phyloP scores from a whole-genome alignment of 2,888 invertebrate species.

The Augiades crinisus region DNA sequence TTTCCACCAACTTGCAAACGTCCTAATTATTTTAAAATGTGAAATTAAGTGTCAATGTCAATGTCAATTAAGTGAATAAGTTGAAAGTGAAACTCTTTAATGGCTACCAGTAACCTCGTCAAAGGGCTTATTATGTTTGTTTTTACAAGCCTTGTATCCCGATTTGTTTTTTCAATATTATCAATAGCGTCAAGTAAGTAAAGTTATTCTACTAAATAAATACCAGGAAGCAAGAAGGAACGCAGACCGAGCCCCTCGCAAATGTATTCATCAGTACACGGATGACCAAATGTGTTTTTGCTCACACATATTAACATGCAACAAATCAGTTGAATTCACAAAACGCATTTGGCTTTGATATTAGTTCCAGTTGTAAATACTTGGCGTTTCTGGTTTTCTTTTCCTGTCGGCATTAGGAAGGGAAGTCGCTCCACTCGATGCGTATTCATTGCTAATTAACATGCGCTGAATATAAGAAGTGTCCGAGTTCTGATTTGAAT shows the following conservation, averaged over 20 bases:
- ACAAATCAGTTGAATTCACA: slow-evolving; percentile 23
- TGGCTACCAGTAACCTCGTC: too few species aligned
- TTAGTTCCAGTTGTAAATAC: background rate
- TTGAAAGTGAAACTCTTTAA: too few species aligned
- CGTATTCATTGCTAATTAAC: background rate
- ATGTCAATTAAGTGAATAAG: too few species aligned
- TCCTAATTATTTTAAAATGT: too few species aligned
- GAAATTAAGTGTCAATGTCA: too few species aligned
- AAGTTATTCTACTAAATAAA: slow-evolving; percentile 4
- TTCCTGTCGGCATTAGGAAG: slow-evolving; percentile 23
- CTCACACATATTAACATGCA: slow-evolving; percentile 26
- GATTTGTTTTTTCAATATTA: too few species aligned
- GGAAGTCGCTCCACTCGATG: slow-evolving; percentile 9
- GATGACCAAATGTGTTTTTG: slow-evolving; percentile 21
- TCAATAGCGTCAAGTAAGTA: too few species aligned
- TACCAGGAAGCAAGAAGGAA: slow-evolving; percentile 4
- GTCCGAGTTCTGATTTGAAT: slow-evolving; percentile 2
- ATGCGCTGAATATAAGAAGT: slow-evolving; percentile 1
- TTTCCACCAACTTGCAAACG: too few species aligned
- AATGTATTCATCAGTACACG: slow-evolving; percentile 20
- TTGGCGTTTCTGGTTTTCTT: slow-evolving; percentile 20
- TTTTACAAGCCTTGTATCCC: too few species aligned
- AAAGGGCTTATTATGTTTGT: too few species aligned
- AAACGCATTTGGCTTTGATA: slow-evolving; percentile 17
- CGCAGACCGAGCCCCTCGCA: background rate